Base-by-base conservation (phyloP, 1,140 invertebrate genomes). In the Oncopeltus fasciatus region DNA sequence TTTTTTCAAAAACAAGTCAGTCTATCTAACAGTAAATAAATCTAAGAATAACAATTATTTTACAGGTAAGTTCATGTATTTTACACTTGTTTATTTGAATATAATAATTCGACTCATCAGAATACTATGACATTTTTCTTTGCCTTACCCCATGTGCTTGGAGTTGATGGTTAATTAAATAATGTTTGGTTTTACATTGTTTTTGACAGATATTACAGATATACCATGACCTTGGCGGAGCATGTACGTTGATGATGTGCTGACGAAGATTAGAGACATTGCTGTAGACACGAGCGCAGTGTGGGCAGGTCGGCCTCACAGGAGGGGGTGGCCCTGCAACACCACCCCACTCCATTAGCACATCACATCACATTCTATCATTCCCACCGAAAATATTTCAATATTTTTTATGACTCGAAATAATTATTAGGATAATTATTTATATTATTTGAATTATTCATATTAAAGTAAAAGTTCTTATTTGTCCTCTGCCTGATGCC, bases 111-210 rank as follows among this genome's bases (percentile, higher is more conserved):
- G n/a, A n/a, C n/a, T n/a, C n/a, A n/a, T n/a, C n/a, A n/a, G n/a
- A n/a, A n/a, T n/a, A n/a, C n/a, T n/a, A 27, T n/a, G n/a, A 49
- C 5, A n/a, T 29, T 64, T 71, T 75, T 61, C 78, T 71, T 70
- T 84, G 83, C 64, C 83, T 80, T 61, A 84, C 83, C 28, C 83
- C 83, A 73, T 85, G 84, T 28, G 83, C 82, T 74, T 84, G 82
- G 38, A 84, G 79, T 72, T 84, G 82, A 72, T 86, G 84, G 74
- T 84, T 86, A 74, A 84, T 84, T 70, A 85, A 77, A 70, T 85
- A 85, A 72, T 86, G 83, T 73, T 84, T 84, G 67, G 83, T 86
- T 75, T 85, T 85, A 76, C 82, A 84, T 64, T 81, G 81, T 74
- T 84, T 85, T 67, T 83, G 83, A 74, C 84, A 85, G 67, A 84